phyloP scores from a whole-genome alignment of 35 echinoderm and acorn worm genomes.

The Chiridota heheva region DNA sequence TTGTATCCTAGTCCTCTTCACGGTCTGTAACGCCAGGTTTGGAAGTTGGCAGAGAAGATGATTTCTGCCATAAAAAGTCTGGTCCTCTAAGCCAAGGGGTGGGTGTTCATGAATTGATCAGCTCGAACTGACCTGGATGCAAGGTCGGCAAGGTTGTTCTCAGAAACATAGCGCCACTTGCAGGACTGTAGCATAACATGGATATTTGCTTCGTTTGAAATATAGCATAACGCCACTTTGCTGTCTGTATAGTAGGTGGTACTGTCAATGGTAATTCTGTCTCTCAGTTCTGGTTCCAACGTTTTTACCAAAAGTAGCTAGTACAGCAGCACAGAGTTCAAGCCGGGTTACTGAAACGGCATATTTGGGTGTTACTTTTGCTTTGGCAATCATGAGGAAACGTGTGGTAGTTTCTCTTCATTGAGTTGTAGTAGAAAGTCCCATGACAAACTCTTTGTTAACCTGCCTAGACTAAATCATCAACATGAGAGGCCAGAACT shows the following conservation, averaged over 20 bases:
- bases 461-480: no score
- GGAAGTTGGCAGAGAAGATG: not conserved
- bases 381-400: constrained; percentile 8
- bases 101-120: not conserved
- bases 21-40: constrained; percentile 9
- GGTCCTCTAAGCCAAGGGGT: not conserved
- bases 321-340: constrained; percentile 29
- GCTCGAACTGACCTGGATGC: not conserved
- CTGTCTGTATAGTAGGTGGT: constrained; percentile 29
- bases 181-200: not conserved
- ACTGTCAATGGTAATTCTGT: no score
- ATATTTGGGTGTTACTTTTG: constrained; percentile 11
- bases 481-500: no score
- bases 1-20: constrained; percentile 31
- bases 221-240: constrained; percentile 21
- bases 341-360: constrained; percentile 3
- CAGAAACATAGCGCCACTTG: constrained; percentile 1
- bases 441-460: no score
- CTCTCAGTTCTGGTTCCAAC: not conserved
- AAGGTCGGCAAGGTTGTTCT: not conserved
- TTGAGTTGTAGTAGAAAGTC: no score
- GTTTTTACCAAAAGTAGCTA: constrained; percentile 2
- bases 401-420: no score
- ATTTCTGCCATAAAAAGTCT: not conserved
- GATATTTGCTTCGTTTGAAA: constrained; percentile 4